phyloP scores from a whole-genome alignment of 2,797 vertebrate species.

The Darevskia mixta region DNA sequence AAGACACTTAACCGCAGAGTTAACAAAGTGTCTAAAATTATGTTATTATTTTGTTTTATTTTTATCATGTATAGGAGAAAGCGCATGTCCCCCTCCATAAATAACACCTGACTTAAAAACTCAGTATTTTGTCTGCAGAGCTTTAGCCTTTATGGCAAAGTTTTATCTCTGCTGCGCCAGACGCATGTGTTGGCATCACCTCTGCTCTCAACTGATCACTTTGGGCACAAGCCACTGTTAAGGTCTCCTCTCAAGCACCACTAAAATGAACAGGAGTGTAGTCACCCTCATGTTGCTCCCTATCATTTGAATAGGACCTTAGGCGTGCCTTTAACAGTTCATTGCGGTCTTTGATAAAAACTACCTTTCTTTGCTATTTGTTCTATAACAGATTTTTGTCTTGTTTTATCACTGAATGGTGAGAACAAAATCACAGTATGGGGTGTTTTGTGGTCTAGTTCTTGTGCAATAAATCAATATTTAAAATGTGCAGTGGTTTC shows the following conservation, averaged over 20 bases:
- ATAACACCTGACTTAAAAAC: background rate
- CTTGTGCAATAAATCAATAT: slow-evolving; percentile 71
- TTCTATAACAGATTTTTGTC: slow-evolving; percentile 48
- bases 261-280: slow-evolving; percentile 11
- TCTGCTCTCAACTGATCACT: background rate
- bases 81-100: slow-evolving; percentile 5
- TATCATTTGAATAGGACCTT: slow-evolving; percentile 32
- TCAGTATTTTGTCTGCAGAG: background rate
- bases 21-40: no score
- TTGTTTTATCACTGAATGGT: slow-evolving; percentile 50
- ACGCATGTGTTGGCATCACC: slow-evolving; percentile 37
- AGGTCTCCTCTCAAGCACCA: background rate
- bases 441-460: slow-evolving; percentile 58
- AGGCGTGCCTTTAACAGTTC: background rate
- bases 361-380: slow-evolving; percentile 50
- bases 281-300: background rate
- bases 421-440: slow-evolving; percentile 57
- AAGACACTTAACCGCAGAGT: no score
- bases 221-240: background rate
- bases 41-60: background rate
- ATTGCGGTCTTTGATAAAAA: slow-evolving; percentile 60
- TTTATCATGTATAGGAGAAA: background rate
- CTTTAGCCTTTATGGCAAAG: slow-evolving; percentile 17
- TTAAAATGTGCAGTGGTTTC: slow-evolving; percentile 58
- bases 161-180: slow-evolving; percentile 38